Evolutionary conservation across 2,113 vertebrate species (phyloP), one percentile per base, ranked within the genome.

Genomic region (Pterophyllum scalare): DNA sequence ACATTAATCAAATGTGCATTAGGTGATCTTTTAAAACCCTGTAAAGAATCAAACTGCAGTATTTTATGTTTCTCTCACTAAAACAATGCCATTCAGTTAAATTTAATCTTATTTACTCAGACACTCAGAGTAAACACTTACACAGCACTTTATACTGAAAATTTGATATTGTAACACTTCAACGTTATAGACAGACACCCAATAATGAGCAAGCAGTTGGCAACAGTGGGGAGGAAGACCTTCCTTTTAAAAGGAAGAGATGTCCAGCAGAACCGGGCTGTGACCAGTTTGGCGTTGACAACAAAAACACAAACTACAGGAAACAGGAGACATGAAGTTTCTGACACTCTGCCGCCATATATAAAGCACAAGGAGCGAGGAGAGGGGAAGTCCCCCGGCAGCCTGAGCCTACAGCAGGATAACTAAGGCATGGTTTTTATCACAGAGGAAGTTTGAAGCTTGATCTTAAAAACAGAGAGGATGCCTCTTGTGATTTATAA

Each of bases 141-240:
- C 28, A 28, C 28, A 3, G 3, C 0, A 52, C 26, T 72, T 72
- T 31, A 72, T 46, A 52, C 20, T 52, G 46, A 26, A 52, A 14
- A 72, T 24, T 5, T n/a, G 17, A 12, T 31, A 72, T 52, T 72
- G 1, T 72, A 72, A 72, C 43, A 49, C 46, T 49, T 49, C 5
- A 49, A 13, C 12, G 15, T 49, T 49, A 49, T 6, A 52, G 1
- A 72, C 10, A 70, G 4, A n/a, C 3, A 56, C 8, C 7, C 4
- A 10, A n/a, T 56, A 9, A 56, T 0, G 49, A 49, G 24, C 10
- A 70, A 70, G 6, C 28, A 72, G 20, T 72, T n/a, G 65, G 17
- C 11, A 13, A 72, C 0, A 52, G 43, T 0, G 5, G 10, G 26
- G 17, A 72, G 26, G 20, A 52, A 31, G 11, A 49, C 19, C 43